Conservation (phyloP, 2,888 invertebrate species). For the Fissipunctia ypsillon region DNA sequence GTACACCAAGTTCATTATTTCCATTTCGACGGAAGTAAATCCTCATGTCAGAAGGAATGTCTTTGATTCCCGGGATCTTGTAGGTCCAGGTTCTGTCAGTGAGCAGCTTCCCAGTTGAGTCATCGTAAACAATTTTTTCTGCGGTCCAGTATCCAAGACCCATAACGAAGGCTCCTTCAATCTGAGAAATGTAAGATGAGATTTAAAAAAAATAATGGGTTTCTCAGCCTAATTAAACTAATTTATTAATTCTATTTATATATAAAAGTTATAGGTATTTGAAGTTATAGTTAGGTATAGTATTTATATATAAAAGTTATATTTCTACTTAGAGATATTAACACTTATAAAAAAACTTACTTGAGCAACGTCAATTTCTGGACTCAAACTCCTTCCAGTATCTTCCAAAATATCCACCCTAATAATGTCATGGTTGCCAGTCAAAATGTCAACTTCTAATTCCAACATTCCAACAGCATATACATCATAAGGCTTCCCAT, state of each 20-base stretch:
- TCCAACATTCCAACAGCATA: constrained; percentile 92
- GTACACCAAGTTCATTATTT: constrained; percentile 91
- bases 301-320: neutral
- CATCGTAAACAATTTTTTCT: constrained; percentile 92
- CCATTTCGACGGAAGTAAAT: constrained; percentile 92
- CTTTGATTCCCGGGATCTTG: constrained; percentile 94
- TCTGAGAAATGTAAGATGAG: constrained; percentile 69
- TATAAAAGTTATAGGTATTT: neutral
- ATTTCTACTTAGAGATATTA: neutral
- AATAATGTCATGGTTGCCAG: constrained; percentile 93
- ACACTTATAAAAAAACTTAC: constrained; percentile 69
- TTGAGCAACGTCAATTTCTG: constrained; percentile 94
- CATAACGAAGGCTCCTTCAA: constrained; percentile 95
- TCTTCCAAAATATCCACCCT: constrained; percentile 94
- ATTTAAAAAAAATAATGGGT: neutral
- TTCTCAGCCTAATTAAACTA: neutral
- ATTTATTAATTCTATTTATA: neutral
- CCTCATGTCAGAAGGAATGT: constrained; percentile 94
- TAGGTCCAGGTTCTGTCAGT: constrained; percentile 96
- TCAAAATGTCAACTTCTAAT: constrained; percentile 94
- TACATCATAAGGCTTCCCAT: constrained; percentile 90
- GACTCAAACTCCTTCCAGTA: constrained; percentile 93
- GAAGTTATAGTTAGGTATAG: too few relatives aligned
- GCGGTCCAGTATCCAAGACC: constrained; percentile 94
- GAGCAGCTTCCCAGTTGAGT: constrained; percentile 91